Base-by-base conservation (phyloP, 2,797 vertebrate genomes). In the Siniperca undulata region DNA sequence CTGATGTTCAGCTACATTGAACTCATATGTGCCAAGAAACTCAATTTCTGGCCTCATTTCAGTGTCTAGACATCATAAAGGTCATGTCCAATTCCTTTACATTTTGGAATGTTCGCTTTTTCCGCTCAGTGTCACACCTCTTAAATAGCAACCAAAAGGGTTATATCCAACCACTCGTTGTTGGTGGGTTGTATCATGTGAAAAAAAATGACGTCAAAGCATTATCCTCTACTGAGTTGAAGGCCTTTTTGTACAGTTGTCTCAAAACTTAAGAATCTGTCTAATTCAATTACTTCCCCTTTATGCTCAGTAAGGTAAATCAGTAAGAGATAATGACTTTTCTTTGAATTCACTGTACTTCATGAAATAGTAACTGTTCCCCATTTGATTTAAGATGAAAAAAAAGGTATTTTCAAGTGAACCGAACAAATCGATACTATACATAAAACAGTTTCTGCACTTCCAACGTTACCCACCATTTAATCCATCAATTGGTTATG, bases 341-440 rank as follows among this genome's bases (percentile, higher is more conserved):
- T 61, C 3, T 70, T 36, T 40, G 50, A 64, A 75, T 48, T 22
- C n/a, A 13, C 36, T 78, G 22, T 13, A 69, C 75, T 72, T 74
- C 19, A 56, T 74, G 36, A 78, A 60, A 70, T n/a, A 60, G 7
- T 1, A n/a, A 62, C 9, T 42, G 50, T 42, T 64, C 56, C 24
- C 2, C 13, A 10, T 27, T 42, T 80, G 74, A 86, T 84, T 78
- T 65, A 46, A 34, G 44, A 71, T 7, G 13, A 30, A 56, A 75
- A 30, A 62, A 77, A 70, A 68, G 48, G 34, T 58, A 2, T n/a
- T 86, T 88, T 80, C 12, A 65, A 36, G 30, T 58, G 60, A 86
- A 71, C 6, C 20, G 70, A 76, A 61, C 48, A 62, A 83, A 90
- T 91, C 86, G 48, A 88, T 86, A 65, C n/a, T 30, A 17, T 60